These are phyloP conservation scores for Euwallacea fornicatus DNA, from an alignment of 1,140 invertebrate genomes.

Conservation along the genomic window DNA sequence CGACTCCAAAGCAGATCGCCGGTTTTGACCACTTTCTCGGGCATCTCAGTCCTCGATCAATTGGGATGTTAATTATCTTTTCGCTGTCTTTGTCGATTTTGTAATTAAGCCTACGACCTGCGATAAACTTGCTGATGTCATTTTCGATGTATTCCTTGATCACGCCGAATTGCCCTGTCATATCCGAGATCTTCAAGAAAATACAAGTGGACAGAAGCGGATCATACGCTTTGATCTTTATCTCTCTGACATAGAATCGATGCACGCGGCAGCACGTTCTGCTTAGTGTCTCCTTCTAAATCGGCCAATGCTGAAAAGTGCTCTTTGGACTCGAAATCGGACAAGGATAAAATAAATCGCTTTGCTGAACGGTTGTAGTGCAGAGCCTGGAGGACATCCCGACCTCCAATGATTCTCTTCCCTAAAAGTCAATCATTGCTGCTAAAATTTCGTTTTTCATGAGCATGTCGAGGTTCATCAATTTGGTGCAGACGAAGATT, in stretches of 20 bases:
- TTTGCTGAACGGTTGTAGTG: constrained; percentile 81
- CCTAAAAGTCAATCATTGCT: constrained; percentile 76
- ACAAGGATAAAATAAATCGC: constrained; percentile 88
- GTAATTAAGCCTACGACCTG: constrained; percentile 90
- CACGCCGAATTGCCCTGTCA: constrained; percentile 95
- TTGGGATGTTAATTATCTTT: constrained; percentile 92
- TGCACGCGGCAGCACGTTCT: constrained; percentile 88
- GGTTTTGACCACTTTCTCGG: constrained; percentile 95
- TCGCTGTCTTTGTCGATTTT: constrained; percentile 96
- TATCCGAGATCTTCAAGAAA: constrained; percentile 89
- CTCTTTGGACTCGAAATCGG: constrained; percentile 93
- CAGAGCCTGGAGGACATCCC: constrained; percentile 90
- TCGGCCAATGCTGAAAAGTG: constrained; percentile 84
- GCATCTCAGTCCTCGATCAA: constrained; percentile 81
- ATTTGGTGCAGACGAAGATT: constrained; percentile 98
- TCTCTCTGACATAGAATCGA: constrained; percentile 92
- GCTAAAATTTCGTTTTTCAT: constrained; percentile 86
- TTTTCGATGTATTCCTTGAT: constrained; percentile 90
- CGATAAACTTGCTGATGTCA: constrained; percentile 85
- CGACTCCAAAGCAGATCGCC: constrained; percentile 95
- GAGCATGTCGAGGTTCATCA: constrained; percentile 91
- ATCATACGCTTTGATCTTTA: constrained; percentile 94
- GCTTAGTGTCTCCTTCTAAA: constrained; percentile 80
- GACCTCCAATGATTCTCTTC: constrained; percentile 82
- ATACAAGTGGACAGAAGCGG: constrained; percentile 94